These are phyloP conservation scores for Zapus hudsonius DNA, from an alignment of 2,113 vertebrate genomes.

Conservation along the genomic window DNA sequence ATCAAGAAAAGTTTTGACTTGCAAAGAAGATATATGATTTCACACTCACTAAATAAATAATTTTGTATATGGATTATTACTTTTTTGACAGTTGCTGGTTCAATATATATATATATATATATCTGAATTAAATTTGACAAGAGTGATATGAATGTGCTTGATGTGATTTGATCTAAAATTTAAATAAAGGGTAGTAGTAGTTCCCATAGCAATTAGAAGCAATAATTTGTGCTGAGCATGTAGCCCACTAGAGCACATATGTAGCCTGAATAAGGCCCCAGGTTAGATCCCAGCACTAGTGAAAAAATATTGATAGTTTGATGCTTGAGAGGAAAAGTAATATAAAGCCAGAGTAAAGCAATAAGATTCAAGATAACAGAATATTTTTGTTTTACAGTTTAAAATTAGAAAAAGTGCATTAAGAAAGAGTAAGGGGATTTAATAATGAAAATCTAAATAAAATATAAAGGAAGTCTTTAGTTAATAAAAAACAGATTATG, in stretches of 20 bases:
- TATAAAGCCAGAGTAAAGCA: background rate
- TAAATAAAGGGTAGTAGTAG: background rate
- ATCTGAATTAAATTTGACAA: background rate
- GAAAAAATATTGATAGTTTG: background rate
- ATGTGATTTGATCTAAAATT: background rate
- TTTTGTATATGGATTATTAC: background rate
- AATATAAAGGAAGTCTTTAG: background rate
- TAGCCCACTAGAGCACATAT: too few relatives aligned
- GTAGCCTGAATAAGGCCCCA: background rate
- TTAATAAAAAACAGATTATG: background rate
- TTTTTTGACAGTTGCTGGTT: background rate
- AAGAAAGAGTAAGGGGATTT: background rate
- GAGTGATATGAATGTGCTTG: background rate
- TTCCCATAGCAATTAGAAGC: background rate
- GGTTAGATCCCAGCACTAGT: background rate
- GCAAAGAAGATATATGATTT: background rate
- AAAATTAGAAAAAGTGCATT: background rate
- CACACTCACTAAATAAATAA: background rate
- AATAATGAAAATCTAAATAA: conserved; percentile 12
- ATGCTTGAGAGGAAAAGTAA: background rate
- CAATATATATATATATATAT: background rate
- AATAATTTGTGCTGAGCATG: background rate
- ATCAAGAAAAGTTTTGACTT: background rate
- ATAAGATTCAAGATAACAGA: background rate
- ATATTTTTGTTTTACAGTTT: background rate